A percentile compares a stretch with the other conserved stretches of the same genome.
Evolutionary conservation across 2,797 vertebrate species (phyloP).

Genomic region (Pelochelys cantorii): DNA sequence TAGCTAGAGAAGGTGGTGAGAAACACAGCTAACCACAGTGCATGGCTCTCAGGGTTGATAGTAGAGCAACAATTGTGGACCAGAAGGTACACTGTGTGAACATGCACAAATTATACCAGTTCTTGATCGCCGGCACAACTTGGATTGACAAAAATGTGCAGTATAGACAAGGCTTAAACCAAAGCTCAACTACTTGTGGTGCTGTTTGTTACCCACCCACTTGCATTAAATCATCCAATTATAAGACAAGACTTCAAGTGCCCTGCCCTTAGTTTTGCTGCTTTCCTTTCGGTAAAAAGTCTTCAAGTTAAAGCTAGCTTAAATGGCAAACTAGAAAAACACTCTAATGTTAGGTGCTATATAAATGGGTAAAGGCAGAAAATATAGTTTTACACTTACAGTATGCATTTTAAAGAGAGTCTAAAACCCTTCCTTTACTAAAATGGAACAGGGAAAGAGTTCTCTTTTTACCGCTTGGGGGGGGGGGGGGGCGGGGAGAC

Average conservation of each 20-base stretch:
- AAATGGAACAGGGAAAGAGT: background rate
- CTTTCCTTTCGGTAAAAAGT: background rate
- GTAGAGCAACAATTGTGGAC: no score
- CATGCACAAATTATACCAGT: no score
- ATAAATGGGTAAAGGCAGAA: background rate
- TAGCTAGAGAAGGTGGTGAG: no score
- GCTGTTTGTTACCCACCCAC: background rate
- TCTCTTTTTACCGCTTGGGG: background rate
- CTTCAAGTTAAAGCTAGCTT: background rate
- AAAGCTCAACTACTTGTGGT: background rate
- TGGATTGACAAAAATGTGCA: no score
- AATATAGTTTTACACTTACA: background rate
- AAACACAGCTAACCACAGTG: no score
- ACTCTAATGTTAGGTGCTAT: background rate
- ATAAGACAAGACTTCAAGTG: background rate
- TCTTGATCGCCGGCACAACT: no score
- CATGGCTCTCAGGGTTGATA: no score
- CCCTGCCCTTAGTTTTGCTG: background rate
- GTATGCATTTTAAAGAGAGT: background rate
- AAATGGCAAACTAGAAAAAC: background rate
- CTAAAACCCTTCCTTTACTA: background rate
- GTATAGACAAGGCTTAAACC: background rate
- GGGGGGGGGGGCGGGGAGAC: no score
- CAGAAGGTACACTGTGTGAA: no score
- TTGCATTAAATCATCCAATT: background rate